Evolutionary conservation across 2,113 vertebrate genomes (phyloP).

Genomic region (Eurypyga helias): DNA sequence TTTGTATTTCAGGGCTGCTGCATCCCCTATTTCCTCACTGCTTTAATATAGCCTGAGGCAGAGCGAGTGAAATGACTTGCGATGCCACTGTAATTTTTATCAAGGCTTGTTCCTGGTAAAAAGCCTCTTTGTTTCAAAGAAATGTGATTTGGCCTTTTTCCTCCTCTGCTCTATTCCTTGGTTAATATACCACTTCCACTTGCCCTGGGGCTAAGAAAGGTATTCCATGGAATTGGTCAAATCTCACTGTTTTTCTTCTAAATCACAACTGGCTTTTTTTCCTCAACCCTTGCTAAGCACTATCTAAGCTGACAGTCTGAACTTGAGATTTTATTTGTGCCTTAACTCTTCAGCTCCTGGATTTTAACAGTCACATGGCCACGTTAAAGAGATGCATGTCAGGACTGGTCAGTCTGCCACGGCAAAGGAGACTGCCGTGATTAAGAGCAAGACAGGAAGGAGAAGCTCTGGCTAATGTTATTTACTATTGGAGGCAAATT

Average conservation of each 20-base stretch:
- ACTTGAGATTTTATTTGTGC: conserved; percentile 46
- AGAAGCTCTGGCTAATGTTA: neutral
- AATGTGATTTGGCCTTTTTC: conserved; percentile 83
- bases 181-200: conserved; percentile 83
- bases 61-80: conserved; percentile 76
- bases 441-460: neutral
- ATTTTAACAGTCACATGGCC: neutral
- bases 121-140: conserved; percentile 85
- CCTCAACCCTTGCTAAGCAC: conserved; percentile 64
- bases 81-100: conserved; percentile 85
- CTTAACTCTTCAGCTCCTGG: conserved; percentile 54
- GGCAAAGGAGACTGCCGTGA: neutral
- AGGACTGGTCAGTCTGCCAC: neutral
- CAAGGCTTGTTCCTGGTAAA: conserved; percentile 84
- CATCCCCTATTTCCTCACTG: conserved; percentile 74
- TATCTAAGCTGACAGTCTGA: conserved; percentile 55
- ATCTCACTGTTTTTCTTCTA: conserved; percentile 77
- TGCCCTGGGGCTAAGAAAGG: conserved; percentile 78
- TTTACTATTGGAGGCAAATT: neutral
- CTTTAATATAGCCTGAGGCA: conserved; percentile 73
- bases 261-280: conserved; percentile 74
- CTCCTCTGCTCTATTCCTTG: conserved; percentile 77
- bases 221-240: conserved; percentile 77
- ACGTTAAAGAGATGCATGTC: neutral
- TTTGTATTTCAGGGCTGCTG: conserved; percentile 70